Percentiles rank a stretch among this genome's conserved stretches.
Evolutionary conservation across 92 coral and sea anemone genomes (phyloP).

Genomic region (Umimayanthus kanabou): DNA sequence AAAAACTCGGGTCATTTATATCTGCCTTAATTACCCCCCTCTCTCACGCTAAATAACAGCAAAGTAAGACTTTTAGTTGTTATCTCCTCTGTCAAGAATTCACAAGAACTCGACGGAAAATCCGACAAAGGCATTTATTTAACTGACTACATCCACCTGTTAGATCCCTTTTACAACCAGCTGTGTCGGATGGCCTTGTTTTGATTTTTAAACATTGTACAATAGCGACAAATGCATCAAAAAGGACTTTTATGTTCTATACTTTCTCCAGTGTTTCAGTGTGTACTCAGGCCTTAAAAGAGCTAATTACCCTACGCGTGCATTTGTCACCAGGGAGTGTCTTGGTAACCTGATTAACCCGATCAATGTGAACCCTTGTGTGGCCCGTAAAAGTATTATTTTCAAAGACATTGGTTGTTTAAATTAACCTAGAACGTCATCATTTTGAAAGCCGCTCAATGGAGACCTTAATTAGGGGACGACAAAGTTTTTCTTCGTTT

Average conservation of each 20-base stretch:
- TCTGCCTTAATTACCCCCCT: slow-evolving; percentile 33
- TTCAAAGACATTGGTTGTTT: background rate
- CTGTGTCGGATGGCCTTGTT: slow-evolving; percentile 44
- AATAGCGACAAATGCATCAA: slow-evolving; percentile 36
- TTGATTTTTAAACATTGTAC: slow-evolving; percentile 45
- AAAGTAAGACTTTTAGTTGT: background rate
- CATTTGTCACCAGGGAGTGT: slow-evolving; percentile 5
- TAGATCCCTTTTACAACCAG: slow-evolving; percentile 35
- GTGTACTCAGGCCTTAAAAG: slow-evolving; percentile 30
- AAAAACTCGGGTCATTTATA: slow-evolving; percentile 23
- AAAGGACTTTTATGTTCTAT: slow-evolving; percentile 5
- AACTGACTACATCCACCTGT: slow-evolving; percentile 34
- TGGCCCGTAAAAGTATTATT: slow-evolving; percentile 18
- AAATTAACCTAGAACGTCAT: slow-evolving; percentile 7
- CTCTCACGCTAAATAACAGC: slow-evolving; percentile 25
- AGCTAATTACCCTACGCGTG: slow-evolving; percentile 39
- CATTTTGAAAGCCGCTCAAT: slow-evolving; percentile 26
- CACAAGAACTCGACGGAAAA: background rate
- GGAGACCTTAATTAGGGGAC: slow-evolving; percentile 10
- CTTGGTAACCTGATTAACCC: background rate
- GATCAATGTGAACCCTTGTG: slow-evolving; percentile 29
- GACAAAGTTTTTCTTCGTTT: background rate
- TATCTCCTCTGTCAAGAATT: background rate
- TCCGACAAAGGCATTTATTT: slow-evolving; percentile 31
- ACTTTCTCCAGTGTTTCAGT: slow-evolving; percentile 10